A percentile compares a stretch with the other conserved stretches of the same genome.
Conservation (phyloP, 2,113 vertebrate genomes). For the Azemiops feae region DNA sequence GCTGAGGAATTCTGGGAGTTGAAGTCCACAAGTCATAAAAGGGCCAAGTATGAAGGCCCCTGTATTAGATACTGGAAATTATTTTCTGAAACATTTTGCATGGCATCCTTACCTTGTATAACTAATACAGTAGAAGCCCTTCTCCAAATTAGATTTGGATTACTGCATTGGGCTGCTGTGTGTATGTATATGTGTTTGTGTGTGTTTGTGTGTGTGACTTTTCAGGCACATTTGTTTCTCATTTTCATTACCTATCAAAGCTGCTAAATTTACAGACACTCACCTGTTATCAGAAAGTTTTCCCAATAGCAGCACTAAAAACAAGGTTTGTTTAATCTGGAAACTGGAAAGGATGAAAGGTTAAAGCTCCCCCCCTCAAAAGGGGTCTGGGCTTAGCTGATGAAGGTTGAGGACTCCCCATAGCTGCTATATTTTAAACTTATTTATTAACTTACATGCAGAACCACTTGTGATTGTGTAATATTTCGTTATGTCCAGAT, state of each 20-base stretch:
- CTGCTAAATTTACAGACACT: not conserved
- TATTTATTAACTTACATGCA: not conserved
- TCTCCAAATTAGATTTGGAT: not conserved
- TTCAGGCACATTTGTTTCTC: not conserved
- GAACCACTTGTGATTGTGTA: not conserved
- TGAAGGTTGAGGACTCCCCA: not conserved
- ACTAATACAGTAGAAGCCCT: not conserved
- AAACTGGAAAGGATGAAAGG: not conserved
- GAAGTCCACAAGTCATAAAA: too few relatives aligned
- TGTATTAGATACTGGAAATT: not conserved
- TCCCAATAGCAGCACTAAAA: not conserved
- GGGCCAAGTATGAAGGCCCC: too few relatives aligned
- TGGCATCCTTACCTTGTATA: not conserved
- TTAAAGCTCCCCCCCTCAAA: not conserved
- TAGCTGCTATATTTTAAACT: not conserved
- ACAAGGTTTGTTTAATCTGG: not conserved
- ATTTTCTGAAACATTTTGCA: not conserved
- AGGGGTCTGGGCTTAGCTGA: not conserved
- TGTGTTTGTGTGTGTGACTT: not conserved
- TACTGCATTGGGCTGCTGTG: not conserved
- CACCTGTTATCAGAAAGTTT: not conserved
- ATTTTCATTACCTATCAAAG: not conserved
- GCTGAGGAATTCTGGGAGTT: too few relatives aligned
- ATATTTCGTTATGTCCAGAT: not conserved
- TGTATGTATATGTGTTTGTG: too few relatives aligned